Conservation (phyloP, 1,140 invertebrate genomes). For the Penaeus vannamei region DNA sequence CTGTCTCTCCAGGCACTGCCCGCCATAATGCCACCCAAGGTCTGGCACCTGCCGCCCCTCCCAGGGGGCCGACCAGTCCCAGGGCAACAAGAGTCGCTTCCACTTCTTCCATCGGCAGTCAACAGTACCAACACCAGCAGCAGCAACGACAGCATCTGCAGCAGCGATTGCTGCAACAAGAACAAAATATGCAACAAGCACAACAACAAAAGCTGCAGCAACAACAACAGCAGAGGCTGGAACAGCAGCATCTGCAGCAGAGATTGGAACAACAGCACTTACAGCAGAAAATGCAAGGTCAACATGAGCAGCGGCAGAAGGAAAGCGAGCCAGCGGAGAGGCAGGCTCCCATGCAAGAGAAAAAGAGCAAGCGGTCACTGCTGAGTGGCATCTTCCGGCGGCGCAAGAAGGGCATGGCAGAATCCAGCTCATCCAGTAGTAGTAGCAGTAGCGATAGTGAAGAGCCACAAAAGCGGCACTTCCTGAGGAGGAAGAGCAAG, state of each 20-base stretch:
- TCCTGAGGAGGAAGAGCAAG: conserved; percentile 38
- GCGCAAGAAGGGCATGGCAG: conserved; percentile 46
- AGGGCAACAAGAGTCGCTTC: conserved; percentile 35
- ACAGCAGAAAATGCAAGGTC: conserved; percentile 12
- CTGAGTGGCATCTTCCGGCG: conserved; percentile 58
- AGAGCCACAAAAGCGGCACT: conserved; percentile 22
- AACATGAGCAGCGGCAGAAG: conserved; percentile 3
- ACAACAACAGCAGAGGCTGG: conserved; percentile 13
- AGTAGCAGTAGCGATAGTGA: conserved; percentile 43
- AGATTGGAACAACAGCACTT: conserved; percentile 33
- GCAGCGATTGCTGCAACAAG: conserved; percentile 31
- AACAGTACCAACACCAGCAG: conserved; percentile 4
- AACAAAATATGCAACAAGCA: conserved; percentile 20
- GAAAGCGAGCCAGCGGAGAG: background rate
- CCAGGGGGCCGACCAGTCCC: conserved; percentile 54
- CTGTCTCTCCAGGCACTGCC: background rate
- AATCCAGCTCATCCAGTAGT: conserved; percentile 45
- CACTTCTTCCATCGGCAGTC: background rate
- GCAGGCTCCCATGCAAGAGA: conserved; percentile 13
- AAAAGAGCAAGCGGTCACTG: conserved; percentile 49
- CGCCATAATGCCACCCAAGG: conserved; percentile 15
- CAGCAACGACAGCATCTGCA: conserved; percentile 17
- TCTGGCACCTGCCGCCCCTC: conserved; percentile 35
- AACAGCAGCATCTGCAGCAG: background rate
- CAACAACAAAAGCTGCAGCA: conserved; percentile 36